phyloP scores from a whole-genome alignment of 2,113 vertebrate species.

The Alosa alosa region DNA sequence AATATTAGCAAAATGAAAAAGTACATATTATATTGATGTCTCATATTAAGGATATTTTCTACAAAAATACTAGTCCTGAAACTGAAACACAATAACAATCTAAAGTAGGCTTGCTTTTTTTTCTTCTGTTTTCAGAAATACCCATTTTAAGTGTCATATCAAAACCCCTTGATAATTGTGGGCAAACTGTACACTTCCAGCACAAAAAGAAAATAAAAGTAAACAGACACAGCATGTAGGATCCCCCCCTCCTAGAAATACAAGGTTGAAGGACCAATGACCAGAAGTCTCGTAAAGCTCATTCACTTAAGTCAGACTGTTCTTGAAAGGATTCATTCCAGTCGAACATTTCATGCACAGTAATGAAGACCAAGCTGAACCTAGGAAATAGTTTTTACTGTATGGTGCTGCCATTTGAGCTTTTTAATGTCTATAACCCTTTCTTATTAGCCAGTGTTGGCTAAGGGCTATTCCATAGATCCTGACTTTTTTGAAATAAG shows the following conservation, averaged over 20 bases:
- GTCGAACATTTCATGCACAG: not conserved
- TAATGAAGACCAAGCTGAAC: not conserved
- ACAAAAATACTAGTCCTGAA: conserved; percentile 17
- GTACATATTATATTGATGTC: conserved; percentile 16
- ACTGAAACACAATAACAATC: not conserved
- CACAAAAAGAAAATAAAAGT: conserved; percentile 16
- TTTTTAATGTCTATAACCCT: not conserved
- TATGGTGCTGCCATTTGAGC: not conserved
- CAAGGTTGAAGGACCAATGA: not conserved
- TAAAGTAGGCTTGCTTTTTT: not conserved
- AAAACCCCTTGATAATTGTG: conserved; percentile 18
- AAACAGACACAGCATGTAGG: not conserved
- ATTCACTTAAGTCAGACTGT: not conserved
- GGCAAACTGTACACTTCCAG: conserved; percentile 24
- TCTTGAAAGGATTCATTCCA: not conserved
- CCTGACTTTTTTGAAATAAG: not conserved
- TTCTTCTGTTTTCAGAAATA: not conserved
- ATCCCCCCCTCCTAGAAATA: not conserved
- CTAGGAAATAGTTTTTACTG: not conserved
- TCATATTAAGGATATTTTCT: conserved; percentile 17
- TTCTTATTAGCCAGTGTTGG: not conserved
- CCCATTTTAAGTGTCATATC: conserved; percentile 8
- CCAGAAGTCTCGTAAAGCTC: conserved; percentile 4
- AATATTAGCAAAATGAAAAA: conserved; percentile 37
- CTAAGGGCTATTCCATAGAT: not conserved